phyloP scores from a whole-genome alignment of 2,113 vertebrate genomes.

The Gopherus flavomarginatus region DNA sequence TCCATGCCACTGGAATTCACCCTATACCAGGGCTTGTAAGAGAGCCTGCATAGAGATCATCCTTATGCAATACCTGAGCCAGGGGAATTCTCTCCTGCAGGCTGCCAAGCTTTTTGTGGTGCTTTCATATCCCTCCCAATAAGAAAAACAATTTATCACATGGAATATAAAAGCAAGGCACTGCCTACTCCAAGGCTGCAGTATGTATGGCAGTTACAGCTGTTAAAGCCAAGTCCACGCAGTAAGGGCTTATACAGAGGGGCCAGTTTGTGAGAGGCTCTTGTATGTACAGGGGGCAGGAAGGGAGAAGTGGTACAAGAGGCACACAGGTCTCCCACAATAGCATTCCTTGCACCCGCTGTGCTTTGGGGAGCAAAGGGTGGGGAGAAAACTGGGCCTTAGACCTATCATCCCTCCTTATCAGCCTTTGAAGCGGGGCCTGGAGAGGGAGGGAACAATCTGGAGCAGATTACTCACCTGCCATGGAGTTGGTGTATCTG shows the following conservation, averaged over 20 bases:
- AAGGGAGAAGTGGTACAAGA: background rate
- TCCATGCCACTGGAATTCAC: background rate
- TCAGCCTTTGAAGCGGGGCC: slow-evolving; percentile 52
- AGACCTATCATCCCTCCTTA: slow-evolving; percentile 60
- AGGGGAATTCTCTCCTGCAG: background rate
- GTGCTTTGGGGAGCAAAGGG: slow-evolving; percentile 50
- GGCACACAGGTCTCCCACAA: background rate
- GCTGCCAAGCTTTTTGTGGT: background rate
- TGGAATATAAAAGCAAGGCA: background rate
- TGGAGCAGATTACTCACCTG: slow-evolving; percentile 60
- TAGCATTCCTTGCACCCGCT: slow-evolving; percentile 54
- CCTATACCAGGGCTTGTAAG: background rate
- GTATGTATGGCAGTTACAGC: background rate
- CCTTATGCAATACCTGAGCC: slow-evolving; percentile 26
- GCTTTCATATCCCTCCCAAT: background rate
- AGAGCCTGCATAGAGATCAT: slow-evolving; percentile 53
- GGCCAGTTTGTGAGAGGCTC: background rate
- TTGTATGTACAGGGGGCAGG: background rate
- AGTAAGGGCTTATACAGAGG: background rate
- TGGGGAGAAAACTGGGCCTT: slow-evolving; percentile 47
- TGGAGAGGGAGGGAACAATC: slow-evolving; percentile 59
- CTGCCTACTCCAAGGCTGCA: background rate
- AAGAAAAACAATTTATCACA: background rate
- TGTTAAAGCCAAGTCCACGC: background rate
- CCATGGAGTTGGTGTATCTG: slow-evolving; percentile 62